These are phyloP conservation scores for Equus quagga DNA, from an alignment of 2,113 vertebrate genomes.

Conservation along the genomic window DNA sequence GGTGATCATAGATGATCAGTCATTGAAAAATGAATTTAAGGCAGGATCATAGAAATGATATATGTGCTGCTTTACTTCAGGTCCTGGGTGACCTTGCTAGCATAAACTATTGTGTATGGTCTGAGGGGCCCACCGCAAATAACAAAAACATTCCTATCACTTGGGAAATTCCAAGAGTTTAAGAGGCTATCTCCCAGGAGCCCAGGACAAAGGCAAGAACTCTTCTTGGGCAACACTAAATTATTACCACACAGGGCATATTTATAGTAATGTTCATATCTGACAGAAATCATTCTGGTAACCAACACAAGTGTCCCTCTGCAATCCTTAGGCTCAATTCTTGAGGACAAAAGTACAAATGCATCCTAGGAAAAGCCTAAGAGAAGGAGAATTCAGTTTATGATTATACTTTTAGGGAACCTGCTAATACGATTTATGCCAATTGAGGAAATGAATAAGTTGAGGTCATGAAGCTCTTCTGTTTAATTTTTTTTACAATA, in stretches of 20 bases:
- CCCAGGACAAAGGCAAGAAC: neutral
- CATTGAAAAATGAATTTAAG: neutral
- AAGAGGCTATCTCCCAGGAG: neutral
- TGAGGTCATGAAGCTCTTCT: neutral
- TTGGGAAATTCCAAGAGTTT: neutral
- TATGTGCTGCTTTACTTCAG: neutral
- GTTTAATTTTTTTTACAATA: neutral
- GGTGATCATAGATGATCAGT: neutral
- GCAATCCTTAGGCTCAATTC: neutral
- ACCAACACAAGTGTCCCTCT: neutral
- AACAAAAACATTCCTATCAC: neutral
- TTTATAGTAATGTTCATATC: neutral
- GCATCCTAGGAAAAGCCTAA: neutral
- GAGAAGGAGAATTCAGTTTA: neutral
- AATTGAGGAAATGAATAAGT: neutral
- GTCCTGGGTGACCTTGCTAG: neutral
- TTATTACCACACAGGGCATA: neutral
- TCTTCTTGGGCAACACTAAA: neutral
- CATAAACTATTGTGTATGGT: neutral
- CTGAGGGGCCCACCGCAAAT: neutral
- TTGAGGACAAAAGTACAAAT: neutral
- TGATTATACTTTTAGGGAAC: neutral
- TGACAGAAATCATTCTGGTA: neutral
- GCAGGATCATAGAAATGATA: neutral
- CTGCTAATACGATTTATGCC: neutral